phyloP scores from a whole-genome alignment of 1,140 invertebrate genomes.

The Sarcophaga peregrina region DNA sequence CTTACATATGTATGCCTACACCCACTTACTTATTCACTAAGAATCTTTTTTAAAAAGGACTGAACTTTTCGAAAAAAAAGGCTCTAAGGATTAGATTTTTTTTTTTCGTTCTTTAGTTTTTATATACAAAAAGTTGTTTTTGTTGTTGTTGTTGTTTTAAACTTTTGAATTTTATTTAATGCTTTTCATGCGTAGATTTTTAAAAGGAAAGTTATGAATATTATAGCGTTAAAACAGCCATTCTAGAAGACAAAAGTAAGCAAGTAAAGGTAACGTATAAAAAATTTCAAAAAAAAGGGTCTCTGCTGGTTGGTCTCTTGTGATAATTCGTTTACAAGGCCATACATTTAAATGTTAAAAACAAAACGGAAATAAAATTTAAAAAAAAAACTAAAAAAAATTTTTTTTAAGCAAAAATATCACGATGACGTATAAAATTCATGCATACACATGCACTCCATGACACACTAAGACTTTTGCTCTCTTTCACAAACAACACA shows the following conservation, averaged over 20 bases:
- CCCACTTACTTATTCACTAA: neutral
- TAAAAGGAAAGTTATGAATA: neutral
- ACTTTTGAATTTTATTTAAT: too few species aligned
- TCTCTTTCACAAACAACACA: neutral
- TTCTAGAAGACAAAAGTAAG: too few species aligned
- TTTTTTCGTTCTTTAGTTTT: neutral
- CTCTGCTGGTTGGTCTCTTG: neutral
- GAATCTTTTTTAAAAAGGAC: neutral
- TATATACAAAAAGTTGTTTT: too few species aligned
- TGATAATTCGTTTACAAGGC: conserved; percentile 38
- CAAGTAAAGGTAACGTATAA: too few species aligned
- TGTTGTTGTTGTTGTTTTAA: too few species aligned
- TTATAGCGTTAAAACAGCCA: neutral
- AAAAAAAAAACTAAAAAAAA: neutral
- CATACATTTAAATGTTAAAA: conserved; percentile 29
- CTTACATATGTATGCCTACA: neutral
- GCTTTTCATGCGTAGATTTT: neutral
- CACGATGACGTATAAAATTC: conserved; percentile 2
- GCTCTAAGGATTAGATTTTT: too few species aligned
- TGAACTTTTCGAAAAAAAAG: neutral
- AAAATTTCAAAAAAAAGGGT: neutral
- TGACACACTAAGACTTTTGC: neutral
- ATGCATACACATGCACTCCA: conserved; percentile 3
- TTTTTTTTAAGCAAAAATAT: neutral
- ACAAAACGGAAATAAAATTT: conserved; percentile 2